Base-by-base conservation (phyloP, 2,888 invertebrate genomes). In the Miltochrista miniata region DNA sequence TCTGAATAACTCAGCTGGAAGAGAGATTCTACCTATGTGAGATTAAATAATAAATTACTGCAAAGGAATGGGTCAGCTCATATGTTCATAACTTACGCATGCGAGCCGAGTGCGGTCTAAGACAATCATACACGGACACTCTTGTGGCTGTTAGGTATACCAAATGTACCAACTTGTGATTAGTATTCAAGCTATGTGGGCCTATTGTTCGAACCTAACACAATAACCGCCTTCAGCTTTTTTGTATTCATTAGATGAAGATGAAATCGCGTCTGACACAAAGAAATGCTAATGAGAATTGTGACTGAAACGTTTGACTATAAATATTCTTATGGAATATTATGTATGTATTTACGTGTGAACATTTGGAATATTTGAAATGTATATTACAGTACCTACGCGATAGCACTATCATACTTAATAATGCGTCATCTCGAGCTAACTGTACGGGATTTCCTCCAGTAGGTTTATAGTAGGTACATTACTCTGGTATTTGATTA, bases 191-290 rank as follows among this genome's bases (percentile, higher is more conserved):
- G 68, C 67, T 75, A 69, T 74, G 81, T 75, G 65, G 61, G 70
- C 61, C 83, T 72, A 85, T 85, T 85, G 84, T 86, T 85, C 73
- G 74, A 78, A 77, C 72, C 70, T 81, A 83, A 83, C 77, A 84
- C 83, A 84, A 82, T 84, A 79, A 77, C 81, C 77, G 77, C 81
- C 81, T 72, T 79, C 78, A 58, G 65, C 58, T 73, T 79, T 76
- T 84, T 79, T 79, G 70, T 79, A 80, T 78, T 76, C 78, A 73
- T 72, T 70, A 72, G 63, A 73, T 68, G 72, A 75, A 81, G 78
- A 81, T 77, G 66, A 76, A 81, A 80, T 79, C 77, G 76, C 77
- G 75, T 72, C 67, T 70, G 75, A 79, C 77, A 80, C 77, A 72
- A 79, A 77, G 66, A 68, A 44, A 75, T 76, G 74, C 67, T 75